These are phyloP conservation scores for Eurosta solidaginis DNA, from an alignment of 1,140 invertebrate species.

Conservation along the genomic window DNA sequence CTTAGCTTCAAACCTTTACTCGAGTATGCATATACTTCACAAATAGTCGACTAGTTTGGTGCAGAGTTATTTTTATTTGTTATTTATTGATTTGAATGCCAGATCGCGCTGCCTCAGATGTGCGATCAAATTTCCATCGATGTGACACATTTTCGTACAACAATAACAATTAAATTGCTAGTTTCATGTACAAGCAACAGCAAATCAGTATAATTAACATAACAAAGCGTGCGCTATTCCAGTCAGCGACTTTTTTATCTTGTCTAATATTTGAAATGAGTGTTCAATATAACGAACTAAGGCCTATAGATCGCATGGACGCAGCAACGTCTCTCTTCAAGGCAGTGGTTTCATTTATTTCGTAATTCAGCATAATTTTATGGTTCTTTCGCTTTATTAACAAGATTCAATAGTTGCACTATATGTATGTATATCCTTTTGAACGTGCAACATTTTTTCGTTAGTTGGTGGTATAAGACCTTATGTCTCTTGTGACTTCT, in stretches of 20 bases:
- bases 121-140: constrained; percentile 10
- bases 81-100: background rate
- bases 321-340: background rate
- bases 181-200: too few relatives aligned
- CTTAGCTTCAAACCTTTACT: too few relatives aligned
- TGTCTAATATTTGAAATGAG: constrained; percentile 24
- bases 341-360: background rate
- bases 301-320: too few relatives aligned
- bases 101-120: background rate
- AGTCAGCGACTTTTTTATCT: constrained; percentile 1
- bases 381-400: constrained; percentile 6
- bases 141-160: constrained; percentile 7
- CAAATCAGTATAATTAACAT: constrained; percentile 57
- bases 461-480: too few relatives aligned
- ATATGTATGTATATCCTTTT: too few relatives aligned
- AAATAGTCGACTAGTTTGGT: background rate
- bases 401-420: too few relatives aligned
- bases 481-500: background rate
- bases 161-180: background rate
- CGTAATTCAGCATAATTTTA: background rate
- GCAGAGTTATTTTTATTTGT: background rate
- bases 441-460: background rate
- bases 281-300: too few relatives aligned
- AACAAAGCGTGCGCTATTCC: constrained; percentile 42
- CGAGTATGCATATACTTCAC: too few relatives aligned